Base-by-base conservation (phyloP, 2,797 vertebrate genomes). In the Poecilia wingei region DNA sequence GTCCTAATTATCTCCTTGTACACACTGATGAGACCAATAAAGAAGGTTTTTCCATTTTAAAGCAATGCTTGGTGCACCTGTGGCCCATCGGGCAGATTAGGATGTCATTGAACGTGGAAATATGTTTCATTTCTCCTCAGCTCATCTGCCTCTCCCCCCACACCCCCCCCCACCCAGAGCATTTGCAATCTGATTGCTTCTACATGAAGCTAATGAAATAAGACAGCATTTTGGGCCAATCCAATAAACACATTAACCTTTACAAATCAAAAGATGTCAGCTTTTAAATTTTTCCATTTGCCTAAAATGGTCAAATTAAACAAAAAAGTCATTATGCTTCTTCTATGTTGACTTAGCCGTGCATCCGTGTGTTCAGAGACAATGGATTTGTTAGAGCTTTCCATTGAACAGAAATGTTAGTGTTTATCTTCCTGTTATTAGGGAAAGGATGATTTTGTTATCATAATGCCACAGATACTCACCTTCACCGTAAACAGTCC, bases 241-340 rank as follows among this genome's bases (percentile, higher is more conserved):
- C 49, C 78, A 90, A 92, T 90, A 94, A 93, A 93, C 92, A 81
- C 86, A 93, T 93, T 95, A 93, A 94, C 93, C 91, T 94, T 94
- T 93, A 61, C 75, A 83, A 90, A 91, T 91, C 87, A 85, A 90
- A 91, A 87, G 78, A 79, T 83, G 85, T 77, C 78, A 85, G 86
- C 82, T 81, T 70, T 70, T 41, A 86, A 84, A 77, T 80, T 77
- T 76, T 85, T 75, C 69, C 80, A 68, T 86, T 84, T 81, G 36
- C 81, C 80, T 78, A 73, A 89, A 80, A 82, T 66, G 69, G 77
- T 83, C 88, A 75, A 71, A 86, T 89, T 85, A 87, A 91, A 90
- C 74, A 79, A 82, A 88, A 84, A 73, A 69, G 84, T 80, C 82
- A 80, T 86, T 88, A 80, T 81, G 59, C 18, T 55, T 59, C 77